Base-by-base conservation (phyloP, 2,888 invertebrate species). In the Pandemis corylana region DNA sequence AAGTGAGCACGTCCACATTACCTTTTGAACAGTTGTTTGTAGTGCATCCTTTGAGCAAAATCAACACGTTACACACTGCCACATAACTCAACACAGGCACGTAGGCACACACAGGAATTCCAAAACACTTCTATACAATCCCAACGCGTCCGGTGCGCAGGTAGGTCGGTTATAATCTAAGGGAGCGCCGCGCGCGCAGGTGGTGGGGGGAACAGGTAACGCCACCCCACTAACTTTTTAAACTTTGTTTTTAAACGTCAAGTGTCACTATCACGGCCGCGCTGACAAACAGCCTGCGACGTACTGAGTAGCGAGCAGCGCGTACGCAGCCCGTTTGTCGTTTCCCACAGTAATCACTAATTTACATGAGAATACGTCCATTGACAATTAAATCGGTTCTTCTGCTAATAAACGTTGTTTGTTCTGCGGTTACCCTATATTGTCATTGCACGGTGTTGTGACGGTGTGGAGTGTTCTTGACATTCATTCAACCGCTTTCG, bases 11-110 rank as follows among this genome's bases (percentile, higher is more conserved):
- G 74, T 67, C 51, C 69, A 68, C 51, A 76, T 84, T 90, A 94
- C 94, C 94, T 93, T 84, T 90, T 92, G 80, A 94, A 93, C 72
- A 94, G 82, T 80, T 90, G 90, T 82, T 94, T 94, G 80, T 93
- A 94, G 88, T 94, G 94, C 94, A 94, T 94, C 90, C 91, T 89
- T 80, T 77, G 80, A 82, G 85, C 85, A 59, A 59, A 59, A 84
- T 80, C 84, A 85, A 86, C 87, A 83, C 78, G 80, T 84, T 85
- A 84, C 80, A 83, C 81, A 81, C 69, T 81, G 76, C 76, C 83
- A 85, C 82, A 78, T 66, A 76, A 69, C 59, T 12, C 28, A 51
- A 69, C 59, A 28, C 59, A 51, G 53, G 77, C 78, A 81, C 84
- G 84, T 82, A 78, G 80, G 77, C 79, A 77, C 76, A 75, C 79